A percentile compares a stretch with the other conserved stretches of the same genome.
These are phyloP conservation scores for Rotaria macrura DNA, from an alignment of 2,888 invertebrate species.

Conservation along the genomic window DNA sequence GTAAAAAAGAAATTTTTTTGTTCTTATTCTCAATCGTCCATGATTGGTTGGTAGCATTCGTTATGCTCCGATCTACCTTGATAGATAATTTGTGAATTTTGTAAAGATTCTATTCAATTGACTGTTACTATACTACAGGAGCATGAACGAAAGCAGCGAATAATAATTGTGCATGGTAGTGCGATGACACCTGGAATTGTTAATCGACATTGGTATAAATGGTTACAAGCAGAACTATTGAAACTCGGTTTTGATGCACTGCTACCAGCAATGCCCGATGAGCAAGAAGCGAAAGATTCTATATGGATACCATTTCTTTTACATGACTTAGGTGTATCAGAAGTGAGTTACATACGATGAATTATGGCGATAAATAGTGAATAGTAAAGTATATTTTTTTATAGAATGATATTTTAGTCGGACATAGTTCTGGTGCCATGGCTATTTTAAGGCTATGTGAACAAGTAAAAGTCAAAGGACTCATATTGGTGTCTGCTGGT, in stretches of 20 bases:
- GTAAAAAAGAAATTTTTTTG: too few relatives aligned
- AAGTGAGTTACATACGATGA: neutral
- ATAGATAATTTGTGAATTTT: neutral
- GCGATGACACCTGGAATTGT: neutral
- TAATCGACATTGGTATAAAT: constrained; percentile 19
- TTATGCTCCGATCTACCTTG: too few relatives aligned
- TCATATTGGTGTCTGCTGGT: neutral
- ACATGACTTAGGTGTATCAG: neutral
- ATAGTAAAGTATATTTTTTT: neutral
- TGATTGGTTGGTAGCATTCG: too few relatives aligned
- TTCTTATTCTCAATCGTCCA: too few relatives aligned
- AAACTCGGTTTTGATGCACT: neutral
- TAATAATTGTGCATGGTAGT: neutral
- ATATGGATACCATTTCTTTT: neutral
- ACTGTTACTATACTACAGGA: neutral
- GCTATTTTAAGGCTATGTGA: neutral
- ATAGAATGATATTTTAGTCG: neutral
- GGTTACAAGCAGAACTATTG: neutral
- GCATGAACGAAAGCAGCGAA: neutral
- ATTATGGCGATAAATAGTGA: too few relatives aligned
- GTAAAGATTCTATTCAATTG: neutral
- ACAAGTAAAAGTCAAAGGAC: neutral
- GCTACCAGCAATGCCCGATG: neutral
- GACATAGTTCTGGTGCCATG: neutral
- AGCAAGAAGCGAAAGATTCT: neutral